These are phyloP conservation scores for Phalacrocorax aristotelis DNA, from an alignment of 2,113 vertebrate genomes.

Conservation along the genomic window DNA sequence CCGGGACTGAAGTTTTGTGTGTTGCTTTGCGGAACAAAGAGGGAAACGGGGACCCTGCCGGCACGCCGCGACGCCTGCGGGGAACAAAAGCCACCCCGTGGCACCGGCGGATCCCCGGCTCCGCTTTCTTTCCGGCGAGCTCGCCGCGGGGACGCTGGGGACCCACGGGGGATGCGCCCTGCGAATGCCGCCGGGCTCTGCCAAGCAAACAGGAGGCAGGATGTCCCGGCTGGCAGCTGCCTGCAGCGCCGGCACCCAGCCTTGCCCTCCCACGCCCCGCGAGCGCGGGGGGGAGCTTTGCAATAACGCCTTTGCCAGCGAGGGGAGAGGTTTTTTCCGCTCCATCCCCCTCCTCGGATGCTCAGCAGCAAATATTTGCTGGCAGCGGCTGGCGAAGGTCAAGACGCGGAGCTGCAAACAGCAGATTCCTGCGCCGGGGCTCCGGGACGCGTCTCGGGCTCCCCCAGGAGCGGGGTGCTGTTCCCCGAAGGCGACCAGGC, in stretches of 20 bases:
- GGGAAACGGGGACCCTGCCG: neutral
- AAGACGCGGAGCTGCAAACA: no score
- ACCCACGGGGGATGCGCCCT: neutral
- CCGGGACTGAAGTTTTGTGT: accelerated
- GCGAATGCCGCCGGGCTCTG: neutral
- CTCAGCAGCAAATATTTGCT: neutral
- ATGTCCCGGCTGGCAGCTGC: neutral
- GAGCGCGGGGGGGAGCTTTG: neutral
- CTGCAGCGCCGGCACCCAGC: neutral
- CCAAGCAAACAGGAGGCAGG: neutral
- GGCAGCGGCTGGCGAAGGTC: neutral
- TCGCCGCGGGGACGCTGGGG: neutral
- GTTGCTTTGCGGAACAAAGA: neutral
- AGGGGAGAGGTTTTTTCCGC: neutral
- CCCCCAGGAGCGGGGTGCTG: neutral
- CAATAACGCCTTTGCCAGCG: neutral
- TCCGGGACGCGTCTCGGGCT: neutral
- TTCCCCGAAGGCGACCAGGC: neutral
- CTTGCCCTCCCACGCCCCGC: neutral
- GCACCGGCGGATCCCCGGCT: neutral
- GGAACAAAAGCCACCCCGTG: neutral
- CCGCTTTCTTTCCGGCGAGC: neutral
- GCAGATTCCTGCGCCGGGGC: neutral
- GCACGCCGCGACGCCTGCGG: neutral
- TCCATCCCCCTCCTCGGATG: neutral